Evolutionary conservation across 37 sponge, comb jelly and placozoan genomes (phyloP), one percentile per base, ranked within the genome.

Genomic region (Diacarnus erythraeanus): DNA sequence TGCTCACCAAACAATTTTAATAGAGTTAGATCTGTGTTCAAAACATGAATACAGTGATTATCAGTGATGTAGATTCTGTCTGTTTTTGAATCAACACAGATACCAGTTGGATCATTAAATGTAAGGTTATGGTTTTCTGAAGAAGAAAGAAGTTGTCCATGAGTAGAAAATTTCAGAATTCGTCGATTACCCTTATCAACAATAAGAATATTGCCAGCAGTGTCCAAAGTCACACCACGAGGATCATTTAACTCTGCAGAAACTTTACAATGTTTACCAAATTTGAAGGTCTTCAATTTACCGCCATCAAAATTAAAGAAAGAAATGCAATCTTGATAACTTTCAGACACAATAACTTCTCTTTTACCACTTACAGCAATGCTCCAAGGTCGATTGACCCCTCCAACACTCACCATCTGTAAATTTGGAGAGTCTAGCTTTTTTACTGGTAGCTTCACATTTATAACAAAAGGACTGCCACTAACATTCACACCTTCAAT

Each of bases 401-500:
- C 51, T 12, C 6, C 51, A 12, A 12, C 10, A 15, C 12, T 47
- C 51, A 6, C 12, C 51, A 47, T 47, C 6, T 47, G 6, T 47
- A 47, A 15, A 47, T 12, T 47, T 47, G 51, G 51, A 47, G 12
- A 47, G 6, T 47, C 12, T 6, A 47, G 51, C 51, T 47, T 47
- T 47, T 47, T 12, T 15, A 47, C 51, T 47, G 51, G 51, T 47
- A 47, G 12, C 12, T 47, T 47, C 51, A 79, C 79, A 23, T 18
- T 26, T 4, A 78, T 33, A 44, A 70, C 33, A 64, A 78, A 85
- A 35, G 86, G 86, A 43, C 87, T 80, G 29, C 87, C 87, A 22
- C 25, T 36, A 22, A 80, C 40, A 27, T 80, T 76, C 26, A 66
- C 10, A 0, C 38, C 69, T 1, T 35, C 57, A 26, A 80, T 59